Conservation (phyloP, 2,797 vertebrate genomes). For the Acipenser oxyrinchus region DNA sequence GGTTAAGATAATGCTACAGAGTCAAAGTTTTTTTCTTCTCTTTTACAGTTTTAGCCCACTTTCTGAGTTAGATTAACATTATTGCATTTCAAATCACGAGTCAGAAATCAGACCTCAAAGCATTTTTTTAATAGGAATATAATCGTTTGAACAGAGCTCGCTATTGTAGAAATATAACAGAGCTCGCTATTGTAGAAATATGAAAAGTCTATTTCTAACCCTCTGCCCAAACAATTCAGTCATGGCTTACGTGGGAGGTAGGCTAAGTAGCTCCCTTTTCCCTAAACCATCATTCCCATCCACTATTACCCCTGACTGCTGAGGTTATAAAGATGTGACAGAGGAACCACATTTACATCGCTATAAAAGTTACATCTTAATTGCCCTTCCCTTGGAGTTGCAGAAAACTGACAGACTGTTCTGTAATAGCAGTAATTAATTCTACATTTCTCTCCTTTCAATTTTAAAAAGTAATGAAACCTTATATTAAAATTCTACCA, state of each 20-base stretch:
- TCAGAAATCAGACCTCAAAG: too few species aligned
- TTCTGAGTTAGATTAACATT: too few species aligned
- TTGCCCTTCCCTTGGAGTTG: slow-evolving; percentile 28
- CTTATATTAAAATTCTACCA: slow-evolving; percentile 18
- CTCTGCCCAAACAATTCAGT: too few species aligned
- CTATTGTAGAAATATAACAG: too few species aligned
- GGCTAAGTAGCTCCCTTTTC: neutral
- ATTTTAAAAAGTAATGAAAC: slow-evolving; percentile 27
- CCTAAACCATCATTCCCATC: slow-evolving; percentile 8
- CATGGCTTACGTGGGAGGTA: slow-evolving; percentile 11
- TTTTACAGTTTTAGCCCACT: too few species aligned
- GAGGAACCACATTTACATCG: slow-evolving; percentile 24
- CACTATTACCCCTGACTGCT: slow-evolving; percentile 12
- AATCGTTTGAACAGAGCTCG: too few species aligned
- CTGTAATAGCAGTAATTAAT: slow-evolving; percentile 44
- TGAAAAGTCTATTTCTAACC: too few species aligned
- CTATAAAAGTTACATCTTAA: slow-evolving; percentile 30
- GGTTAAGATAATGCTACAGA: too few species aligned
- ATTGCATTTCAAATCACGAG: too few species aligned
- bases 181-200: too few species aligned
- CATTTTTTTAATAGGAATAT: too few species aligned
- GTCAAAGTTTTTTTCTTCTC: too few species aligned
- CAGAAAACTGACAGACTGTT: slow-evolving; percentile 32
- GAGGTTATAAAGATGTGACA: slow-evolving; percentile 21
- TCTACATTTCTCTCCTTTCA: slow-evolving; percentile 32